phyloP scores from a whole-genome alignment of 2,797 vertebrate genomes.

The Aythya fuligula region DNA sequence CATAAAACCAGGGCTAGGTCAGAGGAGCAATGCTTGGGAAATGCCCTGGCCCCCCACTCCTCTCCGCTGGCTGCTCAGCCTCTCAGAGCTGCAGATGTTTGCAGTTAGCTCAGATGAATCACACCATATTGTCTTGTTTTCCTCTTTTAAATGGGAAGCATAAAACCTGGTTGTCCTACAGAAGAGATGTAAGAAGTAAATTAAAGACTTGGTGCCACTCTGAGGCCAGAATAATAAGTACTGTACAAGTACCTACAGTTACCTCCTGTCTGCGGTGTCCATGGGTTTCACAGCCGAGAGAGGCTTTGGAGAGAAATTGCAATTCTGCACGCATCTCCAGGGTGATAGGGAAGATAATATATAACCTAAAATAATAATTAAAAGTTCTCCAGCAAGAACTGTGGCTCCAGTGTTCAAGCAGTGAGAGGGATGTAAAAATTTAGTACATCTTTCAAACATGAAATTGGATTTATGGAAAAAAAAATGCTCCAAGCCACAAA shows the following conservation, averaged over 20 bases:
- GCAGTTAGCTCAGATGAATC: background rate
- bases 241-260: background rate
- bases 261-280: background rate
- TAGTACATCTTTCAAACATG: background rate
- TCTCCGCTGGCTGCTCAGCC: background rate
- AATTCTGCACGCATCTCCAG: background rate
- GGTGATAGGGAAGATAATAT: background rate
- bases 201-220: background rate
- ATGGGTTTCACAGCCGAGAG: background rate
- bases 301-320: background rate
- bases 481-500: background rate
- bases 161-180: background rate
- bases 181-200: background rate
- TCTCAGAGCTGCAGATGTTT: background rate
- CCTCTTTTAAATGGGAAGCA: background rate
- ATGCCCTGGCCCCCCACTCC: background rate
- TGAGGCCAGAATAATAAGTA: background rate
- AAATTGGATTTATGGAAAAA: conserved; percentile 7
- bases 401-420: background rate
- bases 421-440: background rate
- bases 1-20: background rate
- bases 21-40: background rate
- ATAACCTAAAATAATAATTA: background rate
- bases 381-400: background rate
- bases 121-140: background rate